A percentile compares a stretch with the other conserved stretches of the same genome.
Evolutionary conservation across 2,888 invertebrate genomes (phyloP).

Genomic region (Hermaeophaga mercurialis): DNA sequence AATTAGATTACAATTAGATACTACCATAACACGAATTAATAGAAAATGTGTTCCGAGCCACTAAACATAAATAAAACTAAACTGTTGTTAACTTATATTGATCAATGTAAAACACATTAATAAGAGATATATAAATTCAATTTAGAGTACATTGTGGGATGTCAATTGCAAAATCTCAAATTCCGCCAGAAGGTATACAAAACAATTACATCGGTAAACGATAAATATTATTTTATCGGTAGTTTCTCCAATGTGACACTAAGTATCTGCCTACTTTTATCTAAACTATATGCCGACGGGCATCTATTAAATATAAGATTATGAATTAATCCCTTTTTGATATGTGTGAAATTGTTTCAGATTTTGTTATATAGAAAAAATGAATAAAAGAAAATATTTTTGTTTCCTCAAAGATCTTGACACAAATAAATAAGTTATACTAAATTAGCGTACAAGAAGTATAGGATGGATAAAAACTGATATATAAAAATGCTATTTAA

Average conservation of each 20-base stretch:
- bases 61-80: constrained; percentile 1
- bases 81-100: constrained; percentile 1
- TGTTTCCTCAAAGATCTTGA: too few species aligned
- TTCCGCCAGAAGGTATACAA: constrained; percentile 6
- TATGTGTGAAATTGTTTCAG: too few species aligned
- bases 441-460: too few species aligned
- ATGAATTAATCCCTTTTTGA: too few species aligned
- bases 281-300: neutral
- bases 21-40: too few species aligned
- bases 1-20: too few species aligned
- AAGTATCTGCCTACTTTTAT: constrained; percentile 12
- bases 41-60: neutral
- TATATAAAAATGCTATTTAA: too few species aligned
- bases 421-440: too few species aligned
- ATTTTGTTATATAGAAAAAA: too few species aligned
- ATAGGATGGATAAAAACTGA: too few species aligned
- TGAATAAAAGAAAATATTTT: too few species aligned
- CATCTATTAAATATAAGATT: too few species aligned
- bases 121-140: constrained; percentile 4
- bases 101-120: constrained; percentile 7
- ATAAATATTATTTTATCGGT: constrained; percentile 16
- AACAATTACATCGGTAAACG: constrained; percentile 10
- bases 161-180: constrained; percentile 8
- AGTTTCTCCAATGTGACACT: constrained; percentile 13
- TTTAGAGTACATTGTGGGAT: constrained; percentile 12